These are phyloP conservation scores for Macroteleia sp. DNA, from an alignment of 2,888 invertebrate genomes.

Conservation along the genomic window DNA sequence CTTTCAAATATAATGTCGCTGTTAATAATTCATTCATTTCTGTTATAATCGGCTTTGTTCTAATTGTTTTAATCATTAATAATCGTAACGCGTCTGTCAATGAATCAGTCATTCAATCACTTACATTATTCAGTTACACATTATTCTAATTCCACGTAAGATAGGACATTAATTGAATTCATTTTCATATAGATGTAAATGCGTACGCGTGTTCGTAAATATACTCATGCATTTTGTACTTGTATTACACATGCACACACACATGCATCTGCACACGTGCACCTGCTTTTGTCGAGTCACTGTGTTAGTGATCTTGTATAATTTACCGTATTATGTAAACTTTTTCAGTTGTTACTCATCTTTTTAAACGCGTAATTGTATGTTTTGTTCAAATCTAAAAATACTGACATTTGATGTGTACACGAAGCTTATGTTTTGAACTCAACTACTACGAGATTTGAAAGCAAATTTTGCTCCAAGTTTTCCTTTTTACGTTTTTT, in stretches of 20 bases:
- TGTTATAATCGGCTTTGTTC: too few relatives aligned
- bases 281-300: constrained; percentile 43
- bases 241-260: neutral
- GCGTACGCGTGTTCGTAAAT: too few relatives aligned
- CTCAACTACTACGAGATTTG: neutral
- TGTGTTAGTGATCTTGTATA: constrained; percentile 41
- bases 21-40: too few relatives aligned
- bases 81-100: too few relatives aligned
- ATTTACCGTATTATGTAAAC: constrained; percentile 53
- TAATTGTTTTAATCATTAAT: too few relatives aligned
- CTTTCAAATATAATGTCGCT: too few relatives aligned
- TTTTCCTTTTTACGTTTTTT: neutral
- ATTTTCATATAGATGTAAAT: too few relatives aligned
- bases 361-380: constrained; percentile 44
- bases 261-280: constrained; percentile 24
- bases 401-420: constrained; percentile 25
- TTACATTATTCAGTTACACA: too few relatives aligned
- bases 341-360: constrained; percentile 49
- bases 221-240: constrained; percentile 8
- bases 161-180: too few relatives aligned
- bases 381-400: constrained; percentile 34
- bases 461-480: constrained; percentile 8
- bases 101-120: too few relatives aligned
- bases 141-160: too few relatives aligned
- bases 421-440: constrained; percentile 9